Evolutionary conservation across 2,797 vertebrate genomes (phyloP).

Genomic region (Hoplostethus atlanticus): DNA sequence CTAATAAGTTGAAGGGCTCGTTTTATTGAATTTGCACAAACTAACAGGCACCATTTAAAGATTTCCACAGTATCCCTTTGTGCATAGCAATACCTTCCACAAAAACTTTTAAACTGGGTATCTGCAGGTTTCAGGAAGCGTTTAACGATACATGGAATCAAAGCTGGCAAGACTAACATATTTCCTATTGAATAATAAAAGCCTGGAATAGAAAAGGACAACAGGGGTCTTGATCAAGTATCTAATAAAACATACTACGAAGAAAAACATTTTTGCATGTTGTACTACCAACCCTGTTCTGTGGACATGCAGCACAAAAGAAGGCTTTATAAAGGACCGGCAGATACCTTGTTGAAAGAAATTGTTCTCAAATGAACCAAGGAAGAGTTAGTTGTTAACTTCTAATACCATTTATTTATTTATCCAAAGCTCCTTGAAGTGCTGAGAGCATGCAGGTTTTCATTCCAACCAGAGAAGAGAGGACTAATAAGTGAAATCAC

Average conservation of each 20-base stretch:
- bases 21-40: conserved; percentile 32
- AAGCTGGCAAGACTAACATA: no score
- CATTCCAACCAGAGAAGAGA: no score
- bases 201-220: conserved; percentile 1
- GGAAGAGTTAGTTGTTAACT: neutral
- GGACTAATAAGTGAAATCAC: no score
- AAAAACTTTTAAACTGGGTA: no score
- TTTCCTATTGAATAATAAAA: neutral
- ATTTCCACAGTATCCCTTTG: neutral
- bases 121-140: no score
- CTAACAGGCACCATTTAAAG: no score
- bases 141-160: no score
- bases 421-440: neutral
- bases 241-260: no score
- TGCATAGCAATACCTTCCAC: no score
- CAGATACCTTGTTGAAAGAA: neutral
- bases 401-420: neutral
- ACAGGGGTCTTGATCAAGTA: no score
- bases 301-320: conserved; percentile 3
- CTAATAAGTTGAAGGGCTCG: conserved; percentile 40
- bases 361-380: neutral
- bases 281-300: no score
- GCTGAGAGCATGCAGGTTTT: neutral
- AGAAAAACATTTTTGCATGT: no score
- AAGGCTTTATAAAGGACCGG: neutral